A percentile compares a stretch with the other conserved stretches of the same genome.
Conservation (phyloP, 2,797 vertebrate species). For the Clarias fuscus region DNA sequence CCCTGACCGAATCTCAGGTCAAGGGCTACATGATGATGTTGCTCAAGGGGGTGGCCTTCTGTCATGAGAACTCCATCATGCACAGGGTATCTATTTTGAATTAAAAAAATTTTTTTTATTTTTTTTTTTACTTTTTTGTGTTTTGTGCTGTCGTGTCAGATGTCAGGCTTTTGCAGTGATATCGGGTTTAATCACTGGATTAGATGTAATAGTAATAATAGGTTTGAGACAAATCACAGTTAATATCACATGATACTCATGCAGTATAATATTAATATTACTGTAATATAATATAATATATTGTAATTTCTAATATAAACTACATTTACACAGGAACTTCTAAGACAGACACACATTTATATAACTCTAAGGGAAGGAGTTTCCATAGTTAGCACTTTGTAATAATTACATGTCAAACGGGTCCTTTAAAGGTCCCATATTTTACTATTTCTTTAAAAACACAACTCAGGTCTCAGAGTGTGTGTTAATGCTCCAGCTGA, state of each 20-base stretch:
- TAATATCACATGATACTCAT: too few relatives aligned
- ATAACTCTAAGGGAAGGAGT: neutral
- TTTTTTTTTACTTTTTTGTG: too few relatives aligned
- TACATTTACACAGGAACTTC: neutral
- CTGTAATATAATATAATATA: neutral
- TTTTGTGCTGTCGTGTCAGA: neutral
- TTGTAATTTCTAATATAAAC: neutral
- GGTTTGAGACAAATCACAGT: neutral
- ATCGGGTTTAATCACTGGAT: neutral
- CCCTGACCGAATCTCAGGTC: conserved; percentile 83
- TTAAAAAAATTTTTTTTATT: too few relatives aligned
- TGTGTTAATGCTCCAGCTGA: too few relatives aligned
- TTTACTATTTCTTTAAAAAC: too few relatives aligned
- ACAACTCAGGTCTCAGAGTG: too few relatives aligned
- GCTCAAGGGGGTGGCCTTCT: conserved; percentile 85
- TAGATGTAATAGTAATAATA: neutral
- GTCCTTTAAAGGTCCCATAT: too few relatives aligned
- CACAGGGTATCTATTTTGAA: conserved; percentile 75
- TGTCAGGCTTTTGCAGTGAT: neutral
- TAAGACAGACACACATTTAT: neutral
- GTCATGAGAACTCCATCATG: conserved; percentile 89
- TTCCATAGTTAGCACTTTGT: neutral
- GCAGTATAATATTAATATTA: neutral
- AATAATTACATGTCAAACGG: neutral
- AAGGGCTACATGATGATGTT: conserved; percentile 93